Evolutionary conservation across 2,113 vertebrate species (phyloP), one percentile per base, ranked within the genome.

Genomic region (Thermophis baileyi): DNA sequence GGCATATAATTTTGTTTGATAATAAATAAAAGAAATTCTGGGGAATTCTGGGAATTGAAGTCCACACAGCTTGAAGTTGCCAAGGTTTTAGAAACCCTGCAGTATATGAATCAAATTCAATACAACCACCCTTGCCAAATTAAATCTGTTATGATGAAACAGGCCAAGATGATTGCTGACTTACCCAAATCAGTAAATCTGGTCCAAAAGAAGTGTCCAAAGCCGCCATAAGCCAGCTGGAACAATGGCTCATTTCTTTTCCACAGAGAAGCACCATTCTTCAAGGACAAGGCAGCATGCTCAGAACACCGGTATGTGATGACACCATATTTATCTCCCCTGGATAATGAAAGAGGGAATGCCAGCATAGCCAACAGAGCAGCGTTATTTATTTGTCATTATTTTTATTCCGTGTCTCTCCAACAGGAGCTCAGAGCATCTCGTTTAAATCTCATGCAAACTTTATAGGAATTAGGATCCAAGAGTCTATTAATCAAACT

Each of bases 101-200:
- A 91, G 14, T 20, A 18, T 44, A 40, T 25, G 6, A 12, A 47
- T 49, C 25, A 49, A 18, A 35, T 24, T 35, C 46, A 87, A n/a
- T 18, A 46, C 57, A 16, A 35, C 63, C 49, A 40, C 24, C 40
- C 50, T 14, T 20, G 22, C 60, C 1, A 24, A 90, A 50, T n/a
- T 9, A 16, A 10, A n/a, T 16, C 63, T 85, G 18, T 25, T 44
- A 12, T 35, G 50, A 60, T 16, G 8, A 89, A 53, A 24, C 7
- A 1, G 87, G 20, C 0, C 44, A 89, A 81, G 7, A 16, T 6
- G 16, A 49, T 46, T 8, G 25, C 7, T 90, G 40, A 93, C 97
- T 98, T 98, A 99, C 99, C 99, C 49, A 99, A 97, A 97, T 99
- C 98, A 86, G 99, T 94, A 85, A 98, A 98, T 97, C 99, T 98